phyloP scores from a whole-genome alignment of 2,888 invertebrate genomes.

The Netelia virgata region DNA sequence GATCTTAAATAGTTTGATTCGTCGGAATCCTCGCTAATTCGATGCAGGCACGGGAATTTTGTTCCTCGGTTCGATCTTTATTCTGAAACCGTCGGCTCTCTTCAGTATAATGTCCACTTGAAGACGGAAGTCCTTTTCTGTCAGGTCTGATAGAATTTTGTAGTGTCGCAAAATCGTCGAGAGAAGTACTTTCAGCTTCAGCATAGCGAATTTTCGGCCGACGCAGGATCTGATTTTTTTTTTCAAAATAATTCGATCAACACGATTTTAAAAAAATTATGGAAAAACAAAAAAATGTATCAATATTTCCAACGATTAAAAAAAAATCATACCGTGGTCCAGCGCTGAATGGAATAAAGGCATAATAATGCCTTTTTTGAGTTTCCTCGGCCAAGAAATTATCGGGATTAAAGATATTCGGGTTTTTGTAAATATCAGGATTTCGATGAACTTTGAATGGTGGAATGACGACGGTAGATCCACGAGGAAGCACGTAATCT shows the following conservation, averaged over 20 bases:
- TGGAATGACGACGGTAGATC: constrained; percentile 89
- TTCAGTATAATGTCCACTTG: constrained; percentile 93
- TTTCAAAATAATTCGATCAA: no score
- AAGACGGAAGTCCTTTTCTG: constrained; percentile 89
- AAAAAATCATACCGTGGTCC: constrained; percentile 87
- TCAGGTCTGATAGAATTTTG: constrained; percentile 89
- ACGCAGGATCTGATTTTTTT: constrained; percentile 86
- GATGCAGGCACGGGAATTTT: constrained; percentile 32
- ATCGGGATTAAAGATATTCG: constrained; percentile 92
- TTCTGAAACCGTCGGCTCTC: constrained; percentile 91
- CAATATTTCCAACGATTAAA: background rate
- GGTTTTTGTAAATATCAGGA: constrained; percentile 91
- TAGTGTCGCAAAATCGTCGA: constrained; percentile 91
- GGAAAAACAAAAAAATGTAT: constrained; percentile 4
- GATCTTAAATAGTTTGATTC: background rate
- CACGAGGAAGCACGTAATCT: constrained; percentile 89
- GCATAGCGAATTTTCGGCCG: constrained; percentile 93
- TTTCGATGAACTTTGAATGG: constrained; percentile 90
- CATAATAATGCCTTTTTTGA: constrained; percentile 92
- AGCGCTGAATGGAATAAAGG: constrained; percentile 93
- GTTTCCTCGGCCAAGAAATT: constrained; percentile 93
- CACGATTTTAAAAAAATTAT: background rate
- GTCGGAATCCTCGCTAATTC: constrained; percentile 11
- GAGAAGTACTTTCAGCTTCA: constrained; percentile 91
- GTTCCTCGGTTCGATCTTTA: constrained; percentile 90